Base-by-base conservation (phyloP, 2,113 vertebrate species). In the Mus musculus region DNA sequence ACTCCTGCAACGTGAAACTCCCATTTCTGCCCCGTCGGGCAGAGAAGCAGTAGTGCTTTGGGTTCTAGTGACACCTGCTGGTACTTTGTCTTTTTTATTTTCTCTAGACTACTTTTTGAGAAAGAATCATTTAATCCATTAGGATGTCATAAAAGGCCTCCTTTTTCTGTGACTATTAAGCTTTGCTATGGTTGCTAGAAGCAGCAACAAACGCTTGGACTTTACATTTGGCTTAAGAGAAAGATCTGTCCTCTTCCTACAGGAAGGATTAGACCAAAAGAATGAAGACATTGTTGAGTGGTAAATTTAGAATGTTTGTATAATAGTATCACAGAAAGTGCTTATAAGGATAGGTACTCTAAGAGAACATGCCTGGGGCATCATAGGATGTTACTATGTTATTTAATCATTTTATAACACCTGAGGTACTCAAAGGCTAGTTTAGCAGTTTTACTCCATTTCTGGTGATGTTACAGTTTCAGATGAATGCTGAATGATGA, bases 1-100 rank as follows among this genome's bases (percentile, higher is more conserved):
- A 52, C 65, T 87, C 8, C 33, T 72, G 28, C 28, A 39, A 12
- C 39, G 3, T 78, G 56, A 1, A 95, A 12, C 39, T 30, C 39
- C 39, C 59, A 17, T 6, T 90, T 46, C 75, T 72, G 78, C 54
- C n/a, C 39, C 33, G 39, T 28, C 30, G 26, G 88, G 42, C n/a
- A 87, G 73, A 80, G 80, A 84, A 10, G 49, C 22, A 24, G 2
- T 16, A 10, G 39, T 98, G 95, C 5, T 95, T 89, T 97, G 61
- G 90, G 86, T 87, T 98, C 88, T 91, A 93, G 96, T 98, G 98
- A 98, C 98, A 98, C 94, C 98, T 98, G 95, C 95, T 98, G 98
- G 98, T 88, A 63, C 28, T 72, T 73, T 92, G 89, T 39, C 10
- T 65, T 77, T 76, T 54, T 20, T 96, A 2, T 71, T 89, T 77